Conservation (phyloP, 1,140 invertebrate genomes). For the Pissodes strobi region DNA sequence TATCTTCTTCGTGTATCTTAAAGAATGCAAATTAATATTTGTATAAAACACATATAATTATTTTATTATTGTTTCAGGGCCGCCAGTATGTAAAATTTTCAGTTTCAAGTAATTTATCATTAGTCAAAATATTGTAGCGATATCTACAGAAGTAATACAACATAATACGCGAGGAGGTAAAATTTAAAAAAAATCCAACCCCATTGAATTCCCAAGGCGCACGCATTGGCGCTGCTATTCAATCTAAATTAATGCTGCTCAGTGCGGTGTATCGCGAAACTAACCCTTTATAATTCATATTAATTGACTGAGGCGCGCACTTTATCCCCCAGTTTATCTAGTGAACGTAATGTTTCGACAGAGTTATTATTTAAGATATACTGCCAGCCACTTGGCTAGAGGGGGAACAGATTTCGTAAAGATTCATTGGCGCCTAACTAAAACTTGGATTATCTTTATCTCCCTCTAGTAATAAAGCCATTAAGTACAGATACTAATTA, state of each 20-base stretch:
- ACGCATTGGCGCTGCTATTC: slow-evolving; percentile 21
- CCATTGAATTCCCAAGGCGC: slow-evolving; percentile 9
- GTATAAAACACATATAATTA: no score
- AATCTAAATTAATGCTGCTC: slow-evolving; percentile 35
- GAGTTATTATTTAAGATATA: slow-evolving; percentile 35
- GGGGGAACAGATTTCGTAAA: slow-evolving; percentile 31
- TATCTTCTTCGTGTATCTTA: no score
- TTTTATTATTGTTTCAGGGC: no score
- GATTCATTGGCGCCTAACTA: slow-evolving; percentile 29
- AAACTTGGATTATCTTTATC: slow-evolving; percentile 26
- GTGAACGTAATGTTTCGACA: slow-evolving; percentile 36
- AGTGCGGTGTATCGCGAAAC: slow-evolving; percentile 25
- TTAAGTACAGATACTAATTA: slow-evolving; percentile 27
- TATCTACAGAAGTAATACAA: no score
- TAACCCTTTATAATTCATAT: slow-evolving; percentile 38
- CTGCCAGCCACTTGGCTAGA: slow-evolving; percentile 23
- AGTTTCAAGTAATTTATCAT: no score
- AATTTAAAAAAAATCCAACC: no score
- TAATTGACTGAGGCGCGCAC: slow-evolving; percentile 34
- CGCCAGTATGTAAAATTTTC: no score
- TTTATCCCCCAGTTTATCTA: slow-evolving; percentile 36
- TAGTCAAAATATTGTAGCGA: no score
- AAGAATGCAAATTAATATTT: no score
- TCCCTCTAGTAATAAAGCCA: slow-evolving; percentile 24
- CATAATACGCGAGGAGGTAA: no score